Conservation (phyloP, 92 coral and sea anemone genomes). For the Micromussa lordhowensis region DNA sequence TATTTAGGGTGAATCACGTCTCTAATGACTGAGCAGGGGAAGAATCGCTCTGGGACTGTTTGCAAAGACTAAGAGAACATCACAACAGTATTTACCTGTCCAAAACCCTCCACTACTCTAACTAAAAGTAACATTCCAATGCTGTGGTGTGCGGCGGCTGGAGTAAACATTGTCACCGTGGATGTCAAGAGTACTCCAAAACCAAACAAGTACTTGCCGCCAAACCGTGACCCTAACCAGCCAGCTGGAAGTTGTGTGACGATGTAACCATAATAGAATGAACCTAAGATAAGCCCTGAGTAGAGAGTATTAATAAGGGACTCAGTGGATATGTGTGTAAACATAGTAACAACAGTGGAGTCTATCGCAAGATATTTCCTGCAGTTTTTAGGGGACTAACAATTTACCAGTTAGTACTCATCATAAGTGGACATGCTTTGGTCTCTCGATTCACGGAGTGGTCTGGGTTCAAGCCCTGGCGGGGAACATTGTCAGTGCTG, state of each 20-base stretch:
- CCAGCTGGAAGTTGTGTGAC: slow-evolving; percentile 95
- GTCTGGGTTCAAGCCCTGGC: too few relatives aligned
- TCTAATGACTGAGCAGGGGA: too few relatives aligned
- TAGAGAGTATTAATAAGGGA: background rate
- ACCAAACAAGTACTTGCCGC: slow-evolving; percentile 86
- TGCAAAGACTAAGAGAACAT: background rate
- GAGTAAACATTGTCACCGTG: slow-evolving; percentile 83
- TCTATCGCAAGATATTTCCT: too few relatives aligned
- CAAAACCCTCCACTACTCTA: slow-evolving; percentile 89
- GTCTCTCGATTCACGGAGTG: too few relatives aligned
- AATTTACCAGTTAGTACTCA: too few relatives aligned
- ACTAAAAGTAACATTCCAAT: slow-evolving; percentile 72
- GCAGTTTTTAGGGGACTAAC: too few relatives aligned
- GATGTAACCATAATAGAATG: slow-evolving; percentile 96
- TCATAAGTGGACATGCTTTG: too few relatives aligned
- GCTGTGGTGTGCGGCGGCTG: slow-evolving; percentile 83
- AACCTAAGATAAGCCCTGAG: slow-evolving; percentile 89
- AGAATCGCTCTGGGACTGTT: background rate
- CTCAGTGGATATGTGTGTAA: background rate
- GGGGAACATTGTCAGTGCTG: too few relatives aligned
- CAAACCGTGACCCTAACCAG: slow-evolving; percentile 86
- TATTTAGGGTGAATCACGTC: too few relatives aligned
- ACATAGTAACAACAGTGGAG: background rate
- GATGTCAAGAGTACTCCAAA: slow-evolving; percentile 88
- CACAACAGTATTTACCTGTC: slow-evolving; percentile 72